Evolutionary conservation across 2,888 invertebrate species (phyloP).

Genomic region (Cylloceria caligata): DNA sequence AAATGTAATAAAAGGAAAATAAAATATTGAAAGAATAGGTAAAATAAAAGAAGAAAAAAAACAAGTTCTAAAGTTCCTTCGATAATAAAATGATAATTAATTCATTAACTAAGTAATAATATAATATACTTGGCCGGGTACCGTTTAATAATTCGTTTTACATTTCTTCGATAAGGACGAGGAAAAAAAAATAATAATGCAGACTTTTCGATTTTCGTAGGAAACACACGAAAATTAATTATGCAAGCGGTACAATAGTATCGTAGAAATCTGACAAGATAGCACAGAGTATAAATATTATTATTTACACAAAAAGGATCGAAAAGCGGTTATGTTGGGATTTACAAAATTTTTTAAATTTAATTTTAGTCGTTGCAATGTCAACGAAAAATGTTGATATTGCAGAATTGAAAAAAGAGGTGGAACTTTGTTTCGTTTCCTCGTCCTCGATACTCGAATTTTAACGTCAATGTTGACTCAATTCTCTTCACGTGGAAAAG

Average conservation of each 20-base stretch:
- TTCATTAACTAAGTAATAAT: conserved; percentile 16
- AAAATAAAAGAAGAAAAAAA: conserved; percentile 26
- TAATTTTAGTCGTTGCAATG: no score
- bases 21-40: conserved; percentile 38
- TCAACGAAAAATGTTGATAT: not conserved
- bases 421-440: not conserved
- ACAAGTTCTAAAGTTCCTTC: conserved; percentile 30
- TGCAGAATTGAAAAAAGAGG: not conserved
- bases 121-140: conserved; percentile 29
- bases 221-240: conserved; percentile 25
- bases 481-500: conserved; percentile 56
- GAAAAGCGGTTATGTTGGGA: not conserved
- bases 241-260: conserved; percentile 36
- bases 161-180: no score
- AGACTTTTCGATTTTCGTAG: conserved; percentile 11
- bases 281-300: conserved; percentile 41
- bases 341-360: no score
- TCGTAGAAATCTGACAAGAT: conserved; percentile 44
- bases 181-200: not conserved
- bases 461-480: conserved; percentile 9
- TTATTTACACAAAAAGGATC: conserved; percentile 54
- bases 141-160: no score
- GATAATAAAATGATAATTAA: conserved; percentile 32
- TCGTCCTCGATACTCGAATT: not conserved
- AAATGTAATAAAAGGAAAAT: conserved; percentile 46